These are phyloP conservation scores for Ptychodera flava DNA, from an alignment of 35 echinoderm and acorn worm genomes.

Conservation along the genomic window DNA sequence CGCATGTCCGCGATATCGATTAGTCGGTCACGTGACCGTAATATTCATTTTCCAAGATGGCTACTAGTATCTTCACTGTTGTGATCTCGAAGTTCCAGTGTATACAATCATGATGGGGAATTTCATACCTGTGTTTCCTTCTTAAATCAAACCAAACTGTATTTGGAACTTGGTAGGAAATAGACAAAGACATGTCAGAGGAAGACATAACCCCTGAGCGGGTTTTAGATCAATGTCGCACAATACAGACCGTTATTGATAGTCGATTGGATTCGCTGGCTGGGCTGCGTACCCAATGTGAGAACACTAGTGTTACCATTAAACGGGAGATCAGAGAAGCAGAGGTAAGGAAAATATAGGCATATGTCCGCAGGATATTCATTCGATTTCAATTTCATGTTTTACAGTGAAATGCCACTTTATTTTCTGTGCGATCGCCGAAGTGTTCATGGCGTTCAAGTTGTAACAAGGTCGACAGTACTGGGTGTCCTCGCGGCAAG, in stretches of 20 bases:
- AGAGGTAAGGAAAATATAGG: conserved; percentile 28
- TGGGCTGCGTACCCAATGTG: conserved; percentile 35
- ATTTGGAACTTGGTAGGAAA: background rate
- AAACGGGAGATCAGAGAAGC: conserved; percentile 37
- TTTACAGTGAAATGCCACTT: background rate
- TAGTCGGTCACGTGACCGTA: background rate
- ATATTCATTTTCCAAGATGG: background rate
- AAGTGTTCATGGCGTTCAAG: too few species aligned
- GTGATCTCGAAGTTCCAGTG: background rate
- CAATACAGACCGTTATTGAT: conserved; percentile 47
- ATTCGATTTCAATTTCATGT: background rate
- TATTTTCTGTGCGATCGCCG: conserved; percentile 1
- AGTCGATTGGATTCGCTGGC: conserved; percentile 32
- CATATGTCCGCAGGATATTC: background rate
- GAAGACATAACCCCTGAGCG: conserved; percentile 30
- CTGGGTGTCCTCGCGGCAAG: background rate
- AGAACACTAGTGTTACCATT: conserved; percentile 34
- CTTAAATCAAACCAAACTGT: background rate
- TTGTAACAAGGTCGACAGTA: too few species aligned
- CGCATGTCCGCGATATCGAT: background rate
- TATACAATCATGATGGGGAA: background rate
- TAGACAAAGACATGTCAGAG: conserved; percentile 29
- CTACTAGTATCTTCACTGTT: background rate
- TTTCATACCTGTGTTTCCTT: background rate
- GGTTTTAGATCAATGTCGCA: conserved; percentile 27